Conservation (phyloP, 2,888 invertebrate genomes). For the Melanophora roralis region DNA sequence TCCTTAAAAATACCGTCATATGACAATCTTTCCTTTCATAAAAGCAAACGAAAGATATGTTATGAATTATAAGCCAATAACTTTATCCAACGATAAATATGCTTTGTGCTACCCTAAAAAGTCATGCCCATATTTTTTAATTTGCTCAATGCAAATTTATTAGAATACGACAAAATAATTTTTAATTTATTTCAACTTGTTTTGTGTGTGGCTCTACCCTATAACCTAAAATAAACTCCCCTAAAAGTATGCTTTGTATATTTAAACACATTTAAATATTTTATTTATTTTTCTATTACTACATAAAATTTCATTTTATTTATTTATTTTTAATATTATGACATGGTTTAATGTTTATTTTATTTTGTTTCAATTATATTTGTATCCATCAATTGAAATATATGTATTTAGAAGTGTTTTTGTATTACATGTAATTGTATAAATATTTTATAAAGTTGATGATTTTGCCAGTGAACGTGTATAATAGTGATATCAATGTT, state of each 20-base stretch:
- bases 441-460: constrained; percentile 42
- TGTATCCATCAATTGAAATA: constrained; percentile 53
- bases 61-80: too few relatives aligned
- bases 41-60: too few relatives aligned
- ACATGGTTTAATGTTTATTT: constrained; percentile 44
- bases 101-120: too few relatives aligned
- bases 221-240: neutral
- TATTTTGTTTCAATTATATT: constrained; percentile 28
- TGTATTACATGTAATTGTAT: constrained; percentile 51
- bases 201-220: too few relatives aligned
- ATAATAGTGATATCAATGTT: constrained; percentile 48
- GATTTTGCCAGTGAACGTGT: constrained; percentile 48
- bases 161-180: too few relatives aligned
- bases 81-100: too few relatives aligned
- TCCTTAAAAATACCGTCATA: too few relatives aligned
- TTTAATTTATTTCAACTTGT: too few relatives aligned
- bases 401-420: constrained; percentile 29
- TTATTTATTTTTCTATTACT: constrained; percentile 57
- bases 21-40: too few relatives aligned
- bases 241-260: neutral
- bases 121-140: too few relatives aligned
- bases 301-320: constrained; percentile 61
- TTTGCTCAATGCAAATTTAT: too few relatives aligned
- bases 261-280: neutral
- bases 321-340: constrained; percentile 47